Conservation (phyloP, 2,888 invertebrate species). For the Hydrotaea diabolus region DNA sequence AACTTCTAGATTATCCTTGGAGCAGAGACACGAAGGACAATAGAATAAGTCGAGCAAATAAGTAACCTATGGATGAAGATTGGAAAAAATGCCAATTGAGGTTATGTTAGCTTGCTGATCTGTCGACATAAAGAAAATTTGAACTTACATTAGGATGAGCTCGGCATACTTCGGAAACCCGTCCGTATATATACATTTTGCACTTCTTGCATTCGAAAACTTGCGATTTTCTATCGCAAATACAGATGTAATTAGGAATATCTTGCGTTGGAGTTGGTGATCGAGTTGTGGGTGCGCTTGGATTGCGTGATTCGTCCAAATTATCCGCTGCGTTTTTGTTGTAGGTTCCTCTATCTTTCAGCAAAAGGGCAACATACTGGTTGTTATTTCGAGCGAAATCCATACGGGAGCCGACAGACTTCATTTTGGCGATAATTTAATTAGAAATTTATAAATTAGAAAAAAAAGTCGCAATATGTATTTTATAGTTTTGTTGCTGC, state of each 20-base stretch:
- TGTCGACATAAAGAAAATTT: no score
- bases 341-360: background rate
- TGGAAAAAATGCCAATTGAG: background rate
- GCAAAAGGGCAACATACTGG: background rate
- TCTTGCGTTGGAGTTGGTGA: background rate
- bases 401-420: slow-evolving; percentile 21
- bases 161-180: slow-evolving; percentile 8
- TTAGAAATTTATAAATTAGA: no score
- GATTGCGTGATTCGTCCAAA: no score
- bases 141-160: slow-evolving; percentile 34
- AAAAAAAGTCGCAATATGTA: no score
- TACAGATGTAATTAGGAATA: background rate
- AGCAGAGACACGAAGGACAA: background rate
- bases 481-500: no score
- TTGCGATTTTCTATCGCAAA: slow-evolving; percentile 31
- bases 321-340: no score
- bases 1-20: background rate
- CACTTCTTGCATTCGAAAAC: slow-evolving; percentile 26
- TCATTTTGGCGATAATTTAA: background rate
- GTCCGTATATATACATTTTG: slow-evolving; percentile 19
- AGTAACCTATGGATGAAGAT: slow-evolving; percentile 1
- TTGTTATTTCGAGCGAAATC: slow-evolving; percentile 20
- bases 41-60: slow-evolving; percentile 28
- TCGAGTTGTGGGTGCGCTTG: background rate
- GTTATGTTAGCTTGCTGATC: background rate